A percentile compares a stretch with the other conserved stretches of the same genome.
phyloP scores from a whole-genome alignment of 2,113 vertebrate species.

The Tachycineta bicolor region DNA sequence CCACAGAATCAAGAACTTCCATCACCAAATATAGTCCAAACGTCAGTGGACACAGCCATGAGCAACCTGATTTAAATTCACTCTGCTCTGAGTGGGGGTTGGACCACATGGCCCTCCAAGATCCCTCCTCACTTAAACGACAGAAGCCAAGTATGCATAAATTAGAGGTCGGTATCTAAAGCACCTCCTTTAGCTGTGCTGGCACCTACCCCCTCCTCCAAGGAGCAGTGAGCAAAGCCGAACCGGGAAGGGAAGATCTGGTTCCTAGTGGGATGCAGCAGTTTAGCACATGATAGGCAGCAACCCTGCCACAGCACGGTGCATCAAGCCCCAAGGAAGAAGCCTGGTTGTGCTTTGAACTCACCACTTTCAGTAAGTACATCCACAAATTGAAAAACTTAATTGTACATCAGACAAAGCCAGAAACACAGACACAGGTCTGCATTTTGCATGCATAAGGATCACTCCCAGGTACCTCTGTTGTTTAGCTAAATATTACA shows the following conservation, averaged over 20 bases:
- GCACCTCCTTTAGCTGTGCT: background rate
- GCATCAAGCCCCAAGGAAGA: background rate
- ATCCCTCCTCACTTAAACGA: background rate
- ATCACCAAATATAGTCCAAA: background rate
- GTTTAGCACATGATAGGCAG: fast-evolving
- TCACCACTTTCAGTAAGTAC: background rate
- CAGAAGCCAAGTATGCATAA: background rate
- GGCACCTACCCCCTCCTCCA: background rate
- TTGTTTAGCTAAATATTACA: background rate
- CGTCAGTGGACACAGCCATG: fast-evolving
- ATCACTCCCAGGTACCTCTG: background rate
- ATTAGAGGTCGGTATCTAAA: background rate
- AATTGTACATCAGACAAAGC: background rate
- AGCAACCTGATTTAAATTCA: background rate
- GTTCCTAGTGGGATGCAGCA: background rate
- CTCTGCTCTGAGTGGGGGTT: background rate
- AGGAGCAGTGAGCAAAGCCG: background rate
- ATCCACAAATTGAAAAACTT: background rate
- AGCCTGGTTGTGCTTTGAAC: background rate
- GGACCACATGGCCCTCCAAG: background rate
- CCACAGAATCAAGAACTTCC: background rate
- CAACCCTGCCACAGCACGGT: background rate
- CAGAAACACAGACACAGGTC: background rate
- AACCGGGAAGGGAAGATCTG: background rate
- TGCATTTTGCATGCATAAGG: background rate